Evolutionary conservation across 2,797 vertebrate genomes (phyloP).

Genomic region (Crax fasciolata): DNA sequence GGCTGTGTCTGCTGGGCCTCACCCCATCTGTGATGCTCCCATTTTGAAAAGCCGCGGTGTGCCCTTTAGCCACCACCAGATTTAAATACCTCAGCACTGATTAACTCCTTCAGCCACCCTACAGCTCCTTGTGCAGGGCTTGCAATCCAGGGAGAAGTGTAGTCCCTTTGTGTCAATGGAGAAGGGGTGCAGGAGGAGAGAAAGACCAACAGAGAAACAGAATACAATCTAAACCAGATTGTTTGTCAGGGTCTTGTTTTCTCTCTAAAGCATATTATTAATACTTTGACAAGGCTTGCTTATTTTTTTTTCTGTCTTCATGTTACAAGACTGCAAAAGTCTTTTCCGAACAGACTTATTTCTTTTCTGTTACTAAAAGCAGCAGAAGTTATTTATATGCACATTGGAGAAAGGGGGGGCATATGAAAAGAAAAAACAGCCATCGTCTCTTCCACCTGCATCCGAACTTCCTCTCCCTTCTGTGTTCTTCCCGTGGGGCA

Average conservation of each 20-base stretch:
- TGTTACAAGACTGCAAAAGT: conserved; percentile 43
- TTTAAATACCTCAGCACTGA: neutral
- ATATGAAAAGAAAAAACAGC: conserved; percentile 10
- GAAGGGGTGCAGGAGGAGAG: conserved; percentile 31
- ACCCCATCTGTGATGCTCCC: neutral
- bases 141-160: neutral
- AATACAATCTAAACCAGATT: conserved; percentile 9
- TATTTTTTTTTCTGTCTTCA: neutral
- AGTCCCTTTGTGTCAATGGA: neutral
- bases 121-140: neutral
- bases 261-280: conserved; percentile 36
- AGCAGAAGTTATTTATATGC: conserved; percentile 45
- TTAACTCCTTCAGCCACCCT: neutral
- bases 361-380: conserved; percentile 50
- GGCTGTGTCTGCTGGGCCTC: neutral
- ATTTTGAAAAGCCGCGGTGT: neutral
- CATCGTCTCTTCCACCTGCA: conserved; percentile 18
- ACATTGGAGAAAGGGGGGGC: neutral
- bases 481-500: neutral
- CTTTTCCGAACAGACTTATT: conserved; percentile 37
- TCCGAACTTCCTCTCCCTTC: neutral
- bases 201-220: conserved; percentile 8
- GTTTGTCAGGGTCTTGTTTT: conserved; percentile 22
- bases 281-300: neutral
- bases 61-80: accelerated